Evolutionary conservation across 2,888 invertebrate species (phyloP), one percentile per base, ranked within the genome.

Genomic region (Nomada ferruginata): DNA sequence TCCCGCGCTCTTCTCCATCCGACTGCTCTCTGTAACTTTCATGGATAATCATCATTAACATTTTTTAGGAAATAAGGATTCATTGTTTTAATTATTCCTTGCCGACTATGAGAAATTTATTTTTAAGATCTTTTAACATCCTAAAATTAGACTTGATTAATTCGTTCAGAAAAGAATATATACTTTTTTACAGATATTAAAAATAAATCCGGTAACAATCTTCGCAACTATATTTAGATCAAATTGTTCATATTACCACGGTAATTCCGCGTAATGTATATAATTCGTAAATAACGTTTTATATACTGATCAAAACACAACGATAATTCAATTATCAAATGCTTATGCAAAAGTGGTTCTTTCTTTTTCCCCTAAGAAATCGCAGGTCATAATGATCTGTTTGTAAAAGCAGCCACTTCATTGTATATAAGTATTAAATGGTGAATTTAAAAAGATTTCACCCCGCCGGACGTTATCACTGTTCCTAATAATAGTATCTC

Each of bases 1-100:
- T 75, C 82, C 81, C 82, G 82, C 81, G 82, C 81, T 80, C 66
- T 75, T 63, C 61, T 70, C 52, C 36, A 20, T 52, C 66, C 66
- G 47, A 57, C 50, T 36, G n/a, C 23, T 20, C 13, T 3, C 11
- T 18, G 7, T 65, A 36, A 20, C 4, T 57, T 26, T 52, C 18
- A 15, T 50, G 50, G 11, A 44, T 20, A 64, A 29, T 13, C 26
- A 57, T 79, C 10, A 29, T 44, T 15, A 20, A 13, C 20, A 18
- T 59, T 42, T 44, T 53, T n/a, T 29, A 5, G 7, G 18, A 53
- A 53, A n/a, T 10, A 53, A 0, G 10, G 53, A 10, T 10, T n/a
- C 10, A 53, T n/a, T n/a, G 50, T 53, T 53, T 53, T 4, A 20
- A 20, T 5, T n/a, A 10, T 4, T 0, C 20, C n/a, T 53, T 50